Evolutionary conservation across 1,140 invertebrate genomes (phyloP).

Genomic region (Camponotus pennsylvanicus): DNA sequence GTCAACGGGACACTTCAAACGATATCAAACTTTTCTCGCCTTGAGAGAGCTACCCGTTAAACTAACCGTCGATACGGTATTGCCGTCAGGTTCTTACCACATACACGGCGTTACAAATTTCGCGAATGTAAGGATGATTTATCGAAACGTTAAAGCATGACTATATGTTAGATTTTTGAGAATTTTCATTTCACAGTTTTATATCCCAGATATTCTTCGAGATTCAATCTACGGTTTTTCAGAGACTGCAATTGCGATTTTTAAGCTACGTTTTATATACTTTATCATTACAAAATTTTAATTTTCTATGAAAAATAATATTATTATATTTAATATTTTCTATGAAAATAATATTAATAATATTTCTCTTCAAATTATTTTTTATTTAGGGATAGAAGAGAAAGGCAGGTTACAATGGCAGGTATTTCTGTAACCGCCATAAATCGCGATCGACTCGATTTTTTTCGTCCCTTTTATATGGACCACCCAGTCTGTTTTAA

Average conservation of each 20-base stretch:
- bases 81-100: neutral
- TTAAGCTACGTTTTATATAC: neutral
- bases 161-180: neutral
- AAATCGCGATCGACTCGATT: slow-evolving; percentile 26
- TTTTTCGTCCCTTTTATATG: neutral
- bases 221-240: neutral
- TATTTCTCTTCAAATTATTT: neutral
- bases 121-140: slow-evolving; percentile 5
- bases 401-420: neutral
- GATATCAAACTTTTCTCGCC: slow-evolving; percentile 48
- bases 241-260: neutral
- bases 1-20: slow-evolving; percentile 49
- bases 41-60: slow-evolving; percentile 39
- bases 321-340: too few species aligned
- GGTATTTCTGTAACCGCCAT: neutral
- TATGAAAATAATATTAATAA: too few species aligned
- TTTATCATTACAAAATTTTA: neutral
- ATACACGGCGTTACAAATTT: neutral
- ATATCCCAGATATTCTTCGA: neutral
- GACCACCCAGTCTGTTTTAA: neutral
- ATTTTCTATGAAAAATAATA: neutral
- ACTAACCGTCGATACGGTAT: slow-evolving; percentile 18
- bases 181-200: slow-evolving; percentile 22
- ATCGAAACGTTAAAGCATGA: neutral
- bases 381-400: neutral